Evolutionary conservation across 2,113 vertebrate species (phyloP).

Genomic region (Odontesthes bonariensis): DNA sequence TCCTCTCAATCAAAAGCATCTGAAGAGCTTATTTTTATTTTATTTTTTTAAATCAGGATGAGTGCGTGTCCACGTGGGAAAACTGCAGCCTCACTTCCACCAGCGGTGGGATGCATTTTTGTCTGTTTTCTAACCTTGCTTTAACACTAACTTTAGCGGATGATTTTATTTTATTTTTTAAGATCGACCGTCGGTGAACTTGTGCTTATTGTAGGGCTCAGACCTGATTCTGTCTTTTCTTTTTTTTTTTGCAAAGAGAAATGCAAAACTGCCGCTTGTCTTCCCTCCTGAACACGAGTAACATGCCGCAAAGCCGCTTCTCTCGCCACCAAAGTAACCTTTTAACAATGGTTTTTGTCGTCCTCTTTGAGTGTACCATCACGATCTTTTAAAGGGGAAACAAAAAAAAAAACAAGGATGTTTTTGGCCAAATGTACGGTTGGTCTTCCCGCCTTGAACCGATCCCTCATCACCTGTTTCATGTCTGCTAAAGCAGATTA

Average conservation of each 20-base stretch:
- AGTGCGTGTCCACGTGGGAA: too few species aligned
- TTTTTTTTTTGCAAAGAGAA: conserved; percentile 20
- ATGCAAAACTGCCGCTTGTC: conserved; percentile 33
- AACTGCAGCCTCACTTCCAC: conserved; percentile 19
- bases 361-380: conserved; percentile 38
- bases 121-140: conserved; percentile 56
- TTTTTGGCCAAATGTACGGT: conserved; percentile 77
- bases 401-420: conserved; percentile 61
- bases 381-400: conserved; percentile 53
- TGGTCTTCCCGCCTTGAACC: conserved; percentile 63
- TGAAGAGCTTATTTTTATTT: conserved; percentile 2
- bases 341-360: conserved; percentile 72
- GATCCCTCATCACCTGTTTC: conserved; percentile 36
- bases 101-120: conserved; percentile 4
- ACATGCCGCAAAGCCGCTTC: background rate
- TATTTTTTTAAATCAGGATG: background rate
- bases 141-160: conserved; percentile 72
- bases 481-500: conserved; percentile 60
- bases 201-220: conserved; percentile 20
- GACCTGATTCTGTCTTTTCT: conserved; percentile 15
- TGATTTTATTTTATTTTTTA: conserved; percentile 2
- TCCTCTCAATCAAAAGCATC: conserved; percentile 8
- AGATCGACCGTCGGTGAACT: conserved; percentile 22
- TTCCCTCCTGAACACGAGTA: conserved; percentile 42
- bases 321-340: conserved; percentile 6